phyloP scores from a whole-genome alignment of 2,888 invertebrate genomes.

The Deilephila porcellus region DNA sequence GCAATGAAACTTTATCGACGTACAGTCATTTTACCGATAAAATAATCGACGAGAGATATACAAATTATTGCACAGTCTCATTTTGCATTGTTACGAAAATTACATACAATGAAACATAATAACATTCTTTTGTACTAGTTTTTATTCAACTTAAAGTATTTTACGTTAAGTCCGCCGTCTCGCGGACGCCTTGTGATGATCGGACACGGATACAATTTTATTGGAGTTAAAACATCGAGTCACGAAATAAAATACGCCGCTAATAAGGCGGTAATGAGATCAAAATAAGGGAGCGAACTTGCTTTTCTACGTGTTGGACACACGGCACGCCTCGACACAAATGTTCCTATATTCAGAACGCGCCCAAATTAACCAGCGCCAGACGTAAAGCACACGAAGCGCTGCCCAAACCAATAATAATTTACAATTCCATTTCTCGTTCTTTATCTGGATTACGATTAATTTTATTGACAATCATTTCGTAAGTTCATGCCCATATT shows the following conservation, averaged over 20 bases:
- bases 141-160: constrained; percentile 65
- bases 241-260: constrained; percentile 26
- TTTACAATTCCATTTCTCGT: not conserved
- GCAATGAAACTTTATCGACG: constrained; percentile 59
- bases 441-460: not conserved
- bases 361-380: not conserved
- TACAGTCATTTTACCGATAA: constrained; percentile 52
- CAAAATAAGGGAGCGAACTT: constrained; percentile 50
- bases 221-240: constrained; percentile 31
- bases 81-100: constrained; percentile 53
- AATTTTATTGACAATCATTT: constrained; percentile 4
- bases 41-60: constrained; percentile 50
- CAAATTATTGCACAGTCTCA: constrained; percentile 69
- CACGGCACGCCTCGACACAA: constrained; percentile 30
- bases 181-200: constrained; percentile 59
- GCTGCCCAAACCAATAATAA: not conserved
- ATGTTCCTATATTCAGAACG: not conserved
- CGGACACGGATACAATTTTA: constrained; percentile 35
- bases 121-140: constrained; percentile 74
- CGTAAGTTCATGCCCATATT: constrained; percentile 12
- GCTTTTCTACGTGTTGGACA: constrained; percentile 68
- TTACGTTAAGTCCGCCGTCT: constrained; percentile 49
- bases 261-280: constrained; percentile 66
- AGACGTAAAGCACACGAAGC: constrained; percentile 4
- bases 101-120: constrained; percentile 44